A percentile compares a stretch with the other conserved stretches of the same genome.
Conservation (phyloP, 2,113 vertebrate genomes). For the Paradoxurus hermaphroditus region DNA sequence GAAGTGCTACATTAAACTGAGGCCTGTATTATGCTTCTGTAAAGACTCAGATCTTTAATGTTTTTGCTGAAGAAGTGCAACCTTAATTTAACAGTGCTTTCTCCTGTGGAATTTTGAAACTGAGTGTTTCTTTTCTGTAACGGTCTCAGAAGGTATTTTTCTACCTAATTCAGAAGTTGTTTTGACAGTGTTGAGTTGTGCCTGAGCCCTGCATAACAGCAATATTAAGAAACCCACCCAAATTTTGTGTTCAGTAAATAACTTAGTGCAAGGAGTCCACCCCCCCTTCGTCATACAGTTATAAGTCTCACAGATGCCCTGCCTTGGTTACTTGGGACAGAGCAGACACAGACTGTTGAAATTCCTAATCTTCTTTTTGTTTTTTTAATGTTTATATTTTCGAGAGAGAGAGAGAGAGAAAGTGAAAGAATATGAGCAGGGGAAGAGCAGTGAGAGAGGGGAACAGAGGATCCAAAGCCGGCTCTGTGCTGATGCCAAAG, state of each 20-base stretch:
- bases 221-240: not conserved
- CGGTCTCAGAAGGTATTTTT: not conserved
- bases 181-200: not conserved
- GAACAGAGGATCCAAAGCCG: too few species aligned
- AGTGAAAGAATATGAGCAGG: too few species aligned
- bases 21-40: not conserved
- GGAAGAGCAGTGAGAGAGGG: too few species aligned
- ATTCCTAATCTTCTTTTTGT: not conserved
- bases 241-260: not conserved
- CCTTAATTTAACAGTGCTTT: slow-evolving; percentile 49
- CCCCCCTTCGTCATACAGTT: not conserved
- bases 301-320: not conserved
- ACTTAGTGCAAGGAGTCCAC: not conserved
- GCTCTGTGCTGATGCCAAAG: too few species aligned
- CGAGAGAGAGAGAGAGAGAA: too few species aligned
- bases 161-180: not conserved
- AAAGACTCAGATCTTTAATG: slow-evolving; percentile 38
- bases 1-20: not conserved
- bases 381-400: not conserved
- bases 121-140: not conserved
- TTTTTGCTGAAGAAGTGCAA: not conserved
- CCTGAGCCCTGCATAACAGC: not conserved
- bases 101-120: slow-evolving; percentile 34
- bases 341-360: not conserved
- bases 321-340: not conserved